These are phyloP conservation scores for Rhabdomys dilectus DNA, from an alignment of 2,113 vertebrate species.

Conservation along the genomic window DNA sequence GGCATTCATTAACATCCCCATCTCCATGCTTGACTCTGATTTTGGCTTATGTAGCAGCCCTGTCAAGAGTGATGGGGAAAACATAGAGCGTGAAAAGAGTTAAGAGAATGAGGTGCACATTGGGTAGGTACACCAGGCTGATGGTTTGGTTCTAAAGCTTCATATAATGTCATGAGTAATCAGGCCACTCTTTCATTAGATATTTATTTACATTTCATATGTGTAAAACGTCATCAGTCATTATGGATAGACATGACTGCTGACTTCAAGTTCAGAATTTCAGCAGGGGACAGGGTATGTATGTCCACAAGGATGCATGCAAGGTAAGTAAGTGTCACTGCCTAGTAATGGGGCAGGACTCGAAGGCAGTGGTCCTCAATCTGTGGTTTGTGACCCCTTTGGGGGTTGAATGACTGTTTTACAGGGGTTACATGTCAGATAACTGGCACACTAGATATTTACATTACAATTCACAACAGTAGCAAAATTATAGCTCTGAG, in stretches of 20 bases:
- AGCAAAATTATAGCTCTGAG: background rate
- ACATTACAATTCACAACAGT: background rate
- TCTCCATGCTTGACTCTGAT: background rate
- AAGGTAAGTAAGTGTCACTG: background rate
- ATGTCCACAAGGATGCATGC: background rate
- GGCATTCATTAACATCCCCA: background rate
- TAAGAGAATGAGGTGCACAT: background rate
- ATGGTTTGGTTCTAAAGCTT: slow-evolving; percentile 33
- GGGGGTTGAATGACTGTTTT: background rate
- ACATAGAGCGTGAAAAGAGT: background rate
- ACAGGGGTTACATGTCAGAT: background rate
- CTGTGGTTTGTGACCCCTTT: background rate
- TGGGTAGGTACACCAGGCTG: background rate
- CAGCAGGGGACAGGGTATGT: background rate
- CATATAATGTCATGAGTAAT: slow-evolving; percentile 9
- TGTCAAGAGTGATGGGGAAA: background rate
- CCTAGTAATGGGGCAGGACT: background rate
- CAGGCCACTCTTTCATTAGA: slow-evolving; percentile 12
- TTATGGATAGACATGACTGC: background rate
- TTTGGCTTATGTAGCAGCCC: background rate
- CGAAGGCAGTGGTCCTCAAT: background rate
- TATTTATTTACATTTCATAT: slow-evolving; percentile 46
- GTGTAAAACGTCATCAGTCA: background rate
- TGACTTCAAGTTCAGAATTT: background rate
- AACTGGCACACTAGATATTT: background rate